A percentile compares a stretch with the other conserved stretches of the same genome.
Conservation (phyloP, 2,888 invertebrate genomes). For the Dasypolia templi region DNA sequence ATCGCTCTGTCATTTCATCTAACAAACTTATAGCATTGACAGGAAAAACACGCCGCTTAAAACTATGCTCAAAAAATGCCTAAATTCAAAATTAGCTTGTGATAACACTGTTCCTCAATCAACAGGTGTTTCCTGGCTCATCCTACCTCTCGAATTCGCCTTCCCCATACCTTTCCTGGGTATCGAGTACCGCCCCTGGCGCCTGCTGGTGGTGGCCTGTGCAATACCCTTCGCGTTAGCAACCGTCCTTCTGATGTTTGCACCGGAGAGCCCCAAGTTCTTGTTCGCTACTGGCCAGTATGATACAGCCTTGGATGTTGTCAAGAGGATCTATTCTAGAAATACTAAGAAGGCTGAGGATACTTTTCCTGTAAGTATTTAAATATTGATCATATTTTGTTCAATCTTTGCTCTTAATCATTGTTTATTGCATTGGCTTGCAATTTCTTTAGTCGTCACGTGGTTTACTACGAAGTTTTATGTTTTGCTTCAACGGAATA, state of each 20-base stretch:
- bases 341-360: constrained; percentile 78
- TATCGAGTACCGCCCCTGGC: constrained; percentile 93
- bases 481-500: too few relatives aligned
- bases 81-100: too few relatives aligned
- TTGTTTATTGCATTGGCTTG: too few relatives aligned
- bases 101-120: not conserved
- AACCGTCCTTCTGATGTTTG: constrained; percentile 89
- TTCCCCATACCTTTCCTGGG: constrained; percentile 85
- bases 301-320: constrained; percentile 89
- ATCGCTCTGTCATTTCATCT: too few relatives aligned
- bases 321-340: constrained; percentile 81
- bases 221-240: constrained; percentile 92
- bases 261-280: constrained; percentile 96
- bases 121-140: constrained; percentile 92
- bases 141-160: constrained; percentile 91
- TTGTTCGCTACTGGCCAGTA: constrained; percentile 91
- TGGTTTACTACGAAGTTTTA: too few relatives aligned
- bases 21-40: too few relatives aligned
- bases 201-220: constrained; percentile 92
- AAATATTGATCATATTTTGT: too few relatives aligned
- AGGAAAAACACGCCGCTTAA: too few relatives aligned
- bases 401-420: too few relatives aligned
- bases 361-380: constrained; percentile 79
- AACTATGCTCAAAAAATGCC: too few relatives aligned
- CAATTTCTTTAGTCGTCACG: too few relatives aligned